These are phyloP conservation scores for Zaprionus bogoriensis DNA, from an alignment of 2,888 invertebrate genomes.

Conservation along the genomic window DNA sequence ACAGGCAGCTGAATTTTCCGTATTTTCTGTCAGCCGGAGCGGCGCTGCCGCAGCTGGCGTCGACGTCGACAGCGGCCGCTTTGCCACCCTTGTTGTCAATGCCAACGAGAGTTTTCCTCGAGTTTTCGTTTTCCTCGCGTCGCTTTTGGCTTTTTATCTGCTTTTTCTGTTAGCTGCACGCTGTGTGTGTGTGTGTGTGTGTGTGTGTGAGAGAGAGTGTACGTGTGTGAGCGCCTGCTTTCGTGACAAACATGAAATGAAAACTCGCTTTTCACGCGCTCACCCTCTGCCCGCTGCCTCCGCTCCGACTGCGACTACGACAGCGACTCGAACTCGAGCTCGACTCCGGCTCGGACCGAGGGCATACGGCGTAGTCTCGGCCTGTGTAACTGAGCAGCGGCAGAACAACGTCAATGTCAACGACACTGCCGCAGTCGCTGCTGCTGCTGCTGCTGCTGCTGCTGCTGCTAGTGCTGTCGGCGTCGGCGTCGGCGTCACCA, in stretches of 20 bases:
- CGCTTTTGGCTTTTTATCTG: constrained; percentile 24
- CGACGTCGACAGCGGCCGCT: constrained; percentile 1
- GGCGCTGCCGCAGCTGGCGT: constrained; percentile 1
- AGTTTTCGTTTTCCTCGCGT: constrained; percentile 39
- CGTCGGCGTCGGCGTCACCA: constrained; percentile 13
- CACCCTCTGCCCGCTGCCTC: constrained; percentile 13
- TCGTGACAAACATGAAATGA: constrained; percentile 38
- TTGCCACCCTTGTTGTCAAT: constrained; percentile 51
- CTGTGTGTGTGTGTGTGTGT: background rate
- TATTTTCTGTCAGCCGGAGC: constrained; percentile 25
- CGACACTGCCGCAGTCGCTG: constrained; percentile 10
- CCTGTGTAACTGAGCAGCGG: background rate
- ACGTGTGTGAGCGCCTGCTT: constrained; percentile 2
- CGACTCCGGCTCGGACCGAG: background rate
- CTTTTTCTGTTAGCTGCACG: background rate
- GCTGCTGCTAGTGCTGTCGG: constrained; percentile 2
- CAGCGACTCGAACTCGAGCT: background rate
- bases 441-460: constrained; percentile 13
- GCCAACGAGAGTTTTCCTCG: constrained; percentile 35
- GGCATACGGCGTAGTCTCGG: background rate
- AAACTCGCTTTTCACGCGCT: constrained; percentile 45
- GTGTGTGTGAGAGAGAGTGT: background rate
- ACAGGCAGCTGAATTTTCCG: constrained; percentile 48
- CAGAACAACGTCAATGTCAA: constrained; percentile 12
- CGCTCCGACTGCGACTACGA: background rate